Evolutionary conservation across 2,888 invertebrate genomes (phyloP).

Genomic region (Eristalis tenax): DNA sequence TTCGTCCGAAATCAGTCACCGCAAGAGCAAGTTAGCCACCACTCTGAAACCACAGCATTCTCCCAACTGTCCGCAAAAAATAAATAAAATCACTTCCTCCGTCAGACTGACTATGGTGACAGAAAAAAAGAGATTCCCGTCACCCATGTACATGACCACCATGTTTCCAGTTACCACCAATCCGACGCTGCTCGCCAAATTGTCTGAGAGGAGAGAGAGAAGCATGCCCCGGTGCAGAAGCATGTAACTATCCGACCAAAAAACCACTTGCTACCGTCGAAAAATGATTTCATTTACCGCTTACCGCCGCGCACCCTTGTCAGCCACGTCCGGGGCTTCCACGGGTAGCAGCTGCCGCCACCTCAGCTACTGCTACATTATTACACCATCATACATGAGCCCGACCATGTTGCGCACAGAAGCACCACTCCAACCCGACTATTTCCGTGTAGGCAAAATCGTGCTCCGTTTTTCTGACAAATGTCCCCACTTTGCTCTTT

Average conservation of each 20-base stretch:
- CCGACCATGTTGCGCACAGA: constrained; percentile 27
- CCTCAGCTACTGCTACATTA: constrained; percentile 32
- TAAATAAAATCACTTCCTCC: neutral
- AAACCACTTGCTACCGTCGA: constrained; percentile 47
- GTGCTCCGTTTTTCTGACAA: constrained; percentile 19
- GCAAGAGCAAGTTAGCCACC: neutral
- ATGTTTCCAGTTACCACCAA: neutral
- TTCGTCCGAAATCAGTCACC: neutral
- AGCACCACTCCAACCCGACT: constrained; percentile 54
- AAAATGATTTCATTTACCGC: constrained; percentile 48
- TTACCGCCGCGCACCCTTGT: constrained; percentile 3
- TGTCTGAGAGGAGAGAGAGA: constrained; percentile 53
- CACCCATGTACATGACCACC: constrained; percentile 22
- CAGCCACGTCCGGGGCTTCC: neutral
- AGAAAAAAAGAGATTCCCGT: neutral
- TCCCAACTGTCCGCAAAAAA: neutral
- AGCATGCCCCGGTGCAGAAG: neutral
- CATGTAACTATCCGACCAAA: constrained; percentile 55
- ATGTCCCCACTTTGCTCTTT: constrained; percentile 34
- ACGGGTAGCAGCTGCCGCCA: constrained; percentile 23
- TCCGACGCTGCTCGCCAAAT: constrained; percentile 53
- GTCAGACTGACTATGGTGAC: neutral
- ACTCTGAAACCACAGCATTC: neutral
- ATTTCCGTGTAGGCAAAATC: constrained; percentile 60
- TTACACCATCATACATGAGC: constrained; percentile 58